Evolutionary conservation across 2,888 invertebrate genomes (phyloP).

Genomic region (Tolmerus cingulatus): DNA sequence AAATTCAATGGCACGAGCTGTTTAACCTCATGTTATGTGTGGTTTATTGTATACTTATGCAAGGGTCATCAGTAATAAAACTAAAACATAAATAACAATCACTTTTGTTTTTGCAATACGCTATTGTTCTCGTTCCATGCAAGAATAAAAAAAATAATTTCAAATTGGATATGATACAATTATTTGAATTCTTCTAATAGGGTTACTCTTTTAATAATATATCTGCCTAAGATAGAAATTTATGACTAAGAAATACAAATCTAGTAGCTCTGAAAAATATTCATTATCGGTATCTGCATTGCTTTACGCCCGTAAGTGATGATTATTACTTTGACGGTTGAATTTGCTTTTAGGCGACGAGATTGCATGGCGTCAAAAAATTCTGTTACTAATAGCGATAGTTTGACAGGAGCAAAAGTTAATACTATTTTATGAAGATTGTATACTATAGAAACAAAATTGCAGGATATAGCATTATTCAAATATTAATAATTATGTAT

Average conservation of each 20-base stretch:
- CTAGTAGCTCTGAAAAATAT: too few relatives aligned
- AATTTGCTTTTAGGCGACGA: too few relatives aligned
- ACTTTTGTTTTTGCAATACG: background rate
- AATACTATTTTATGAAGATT: background rate
- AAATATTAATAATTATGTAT: background rate
- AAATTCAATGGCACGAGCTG: constrained; percentile 39
- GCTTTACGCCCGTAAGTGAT: too few relatives aligned
- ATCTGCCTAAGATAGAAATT: background rate
- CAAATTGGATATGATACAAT: background rate
- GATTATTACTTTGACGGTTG: too few relatives aligned
- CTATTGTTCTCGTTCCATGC: constrained; percentile 16
- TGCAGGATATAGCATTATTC: background rate
- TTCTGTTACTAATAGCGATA: too few relatives aligned
- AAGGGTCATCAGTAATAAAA: background rate
- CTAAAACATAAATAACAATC: background rate
- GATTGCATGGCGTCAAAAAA: too few relatives aligned
- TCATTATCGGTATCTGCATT: too few relatives aligned
- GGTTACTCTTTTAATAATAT: background rate
- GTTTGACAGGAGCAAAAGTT: too few relatives aligned
- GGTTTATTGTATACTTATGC: constrained; percentile 17
- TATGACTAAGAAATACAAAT: background rate
- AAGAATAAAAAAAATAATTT: constrained; percentile 4
- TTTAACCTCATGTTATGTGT: constrained; percentile 31
- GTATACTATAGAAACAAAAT: background rate
- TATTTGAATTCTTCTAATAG: background rate